These are phyloP conservation scores for Idaea dimidiata DNA, from an alignment of 2,888 invertebrate genomes.

Conservation along the genomic window DNA sequence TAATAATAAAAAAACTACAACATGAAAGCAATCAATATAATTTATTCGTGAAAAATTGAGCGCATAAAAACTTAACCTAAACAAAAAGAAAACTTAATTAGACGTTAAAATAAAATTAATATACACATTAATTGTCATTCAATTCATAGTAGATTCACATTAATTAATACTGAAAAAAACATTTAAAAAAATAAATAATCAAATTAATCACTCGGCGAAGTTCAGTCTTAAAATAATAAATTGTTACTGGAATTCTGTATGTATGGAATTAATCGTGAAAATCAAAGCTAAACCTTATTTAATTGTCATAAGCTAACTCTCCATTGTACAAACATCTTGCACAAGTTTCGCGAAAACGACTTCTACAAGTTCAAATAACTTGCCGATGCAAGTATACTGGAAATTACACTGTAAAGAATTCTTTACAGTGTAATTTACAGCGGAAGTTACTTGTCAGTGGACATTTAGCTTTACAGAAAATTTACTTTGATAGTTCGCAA, in stretches of 20 bases:
- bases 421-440: no score
- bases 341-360: no score
- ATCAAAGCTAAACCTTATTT: background rate
- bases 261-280: background rate
- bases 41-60: constrained; percentile 78
- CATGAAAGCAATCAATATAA: constrained; percentile 63
- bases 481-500: no score
- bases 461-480: no score
- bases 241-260: background rate
- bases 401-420: no score
- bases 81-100: constrained; percentile 43
- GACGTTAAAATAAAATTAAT: constrained; percentile 39
- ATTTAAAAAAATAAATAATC: constrained; percentile 22
- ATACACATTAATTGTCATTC: constrained; percentile 33
- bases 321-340: no score
- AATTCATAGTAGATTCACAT: constrained; percentile 32
- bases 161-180: constrained; percentile 31
- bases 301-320: no score
- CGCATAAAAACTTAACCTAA: constrained; percentile 69
- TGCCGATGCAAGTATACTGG: no score
- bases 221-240: constrained; percentile 29
- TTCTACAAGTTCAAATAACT: no score
- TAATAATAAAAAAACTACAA: constrained; percentile 24
- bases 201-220: constrained; percentile 7
- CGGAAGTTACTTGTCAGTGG: no score